These are phyloP conservation scores for Mus pahari DNA, from an alignment of 2,113 vertebrate species.

Conservation along the genomic window DNA sequence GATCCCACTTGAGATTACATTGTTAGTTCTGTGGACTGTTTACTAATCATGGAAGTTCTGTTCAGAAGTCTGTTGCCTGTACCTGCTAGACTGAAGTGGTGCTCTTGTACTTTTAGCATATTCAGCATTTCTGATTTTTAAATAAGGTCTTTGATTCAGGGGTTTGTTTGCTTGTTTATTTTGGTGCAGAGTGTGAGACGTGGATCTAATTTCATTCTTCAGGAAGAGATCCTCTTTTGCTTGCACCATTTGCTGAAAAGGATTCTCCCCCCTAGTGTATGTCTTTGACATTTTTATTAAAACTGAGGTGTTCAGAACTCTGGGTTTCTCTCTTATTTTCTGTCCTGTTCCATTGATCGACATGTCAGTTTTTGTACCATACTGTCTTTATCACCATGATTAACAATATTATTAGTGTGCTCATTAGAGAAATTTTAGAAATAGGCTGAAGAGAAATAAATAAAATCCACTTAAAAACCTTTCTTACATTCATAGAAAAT, in stretches of 20 bases:
- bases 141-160: neutral
- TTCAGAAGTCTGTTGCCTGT: neutral
- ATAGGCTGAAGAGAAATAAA: neutral
- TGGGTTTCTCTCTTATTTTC: neutral
- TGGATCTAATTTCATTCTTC: neutral
- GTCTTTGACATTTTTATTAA: neutral
- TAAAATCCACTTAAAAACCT: neutral
- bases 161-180: neutral
- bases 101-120: neutral
- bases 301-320: neutral
- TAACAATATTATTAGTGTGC: slow-evolving; percentile 9
- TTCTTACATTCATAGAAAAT: slow-evolving; percentile 46
- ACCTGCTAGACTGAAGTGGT: neutral
- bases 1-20: neutral
- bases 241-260: neutral
- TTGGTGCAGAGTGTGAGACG: neutral
- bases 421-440: slow-evolving; percentile 50
- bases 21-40: neutral
- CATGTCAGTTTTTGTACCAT: neutral
- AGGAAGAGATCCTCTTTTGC: neutral
- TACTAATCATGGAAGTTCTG: neutral
- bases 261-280: neutral
- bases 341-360: neutral
- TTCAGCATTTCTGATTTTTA: neutral
- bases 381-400: neutral